Evolutionary conservation across 1,140 invertebrate genomes (phyloP), one percentile per base, ranked within the genome.

Genomic region (Apis cerana): DNA sequence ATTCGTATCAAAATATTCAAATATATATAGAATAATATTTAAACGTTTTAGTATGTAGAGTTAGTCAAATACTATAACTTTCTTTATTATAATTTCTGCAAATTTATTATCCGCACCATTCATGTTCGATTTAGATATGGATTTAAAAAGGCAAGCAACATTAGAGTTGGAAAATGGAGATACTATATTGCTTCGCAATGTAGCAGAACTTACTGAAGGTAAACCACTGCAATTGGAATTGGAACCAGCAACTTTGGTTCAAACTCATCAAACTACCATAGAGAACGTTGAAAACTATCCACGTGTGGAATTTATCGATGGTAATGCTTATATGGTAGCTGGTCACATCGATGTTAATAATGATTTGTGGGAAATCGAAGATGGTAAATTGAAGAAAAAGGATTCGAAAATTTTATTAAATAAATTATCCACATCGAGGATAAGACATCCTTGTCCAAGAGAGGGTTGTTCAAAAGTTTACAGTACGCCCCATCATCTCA

Each of bases 401-500:
- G 89, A 91, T 9, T 54, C 86, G 21, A 89, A 89, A 65, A 87
- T 91, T 61, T 79, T 89, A 33, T 69, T 88, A n/a, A 85, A 88
- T 59, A 92, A 91, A 80, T 67, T 92, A 50, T 80, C 84, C 1
- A 77, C 89, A 71, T 54, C 87, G 23, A 90, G 89, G 71, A 89
- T 72, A 75, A 90, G 91, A 15, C 89, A 93, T 85, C 89, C 90
- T 69, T 96, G 95, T 90, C 91, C 91, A 8, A 94, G 94, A 87
- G 94, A 94, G 69, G 94, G 94, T 52, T 95, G 95, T 89, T 92
- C 92, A 2, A 94, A 95, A 76, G 90, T 95, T 27, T 96, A 95
- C 80, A 95, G 95, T 59, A 95, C 95, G 9, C 92, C 93, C 0
- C 95, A 95, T 91, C 95, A 95, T 90, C 90, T 96, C 19, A 95